Evolutionary conservation across 1,140 invertebrate species (phyloP).

Genomic region (Heliconius nattereri): DNA sequence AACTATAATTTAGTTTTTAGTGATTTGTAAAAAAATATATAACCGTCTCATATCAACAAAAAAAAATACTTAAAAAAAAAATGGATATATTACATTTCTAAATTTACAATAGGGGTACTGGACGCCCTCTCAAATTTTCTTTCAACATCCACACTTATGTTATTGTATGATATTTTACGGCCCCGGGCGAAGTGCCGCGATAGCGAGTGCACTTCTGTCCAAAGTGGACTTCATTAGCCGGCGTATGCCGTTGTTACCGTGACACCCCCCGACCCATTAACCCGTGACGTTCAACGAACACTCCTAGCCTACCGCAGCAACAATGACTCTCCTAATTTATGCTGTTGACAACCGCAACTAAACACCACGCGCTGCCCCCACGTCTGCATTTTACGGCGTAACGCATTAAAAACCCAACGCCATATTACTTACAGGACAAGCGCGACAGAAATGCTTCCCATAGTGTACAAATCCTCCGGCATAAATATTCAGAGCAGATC

Average conservation of each 20-base stretch:
- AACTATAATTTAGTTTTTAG: too few relatives aligned
- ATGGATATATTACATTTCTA: neutral
- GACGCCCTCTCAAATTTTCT: slow-evolving; percentile 12
- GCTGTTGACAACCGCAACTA: slow-evolving; percentile 70
- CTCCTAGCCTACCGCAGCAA: slow-evolving; percentile 71
- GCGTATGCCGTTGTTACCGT: slow-evolving; percentile 72
- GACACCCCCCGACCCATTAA: slow-evolving; percentile 69
- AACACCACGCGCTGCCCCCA: slow-evolving; percentile 50
- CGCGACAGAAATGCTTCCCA: slow-evolving; percentile 74
- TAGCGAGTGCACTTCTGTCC: slow-evolving; percentile 67
- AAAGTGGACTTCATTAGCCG: slow-evolving; percentile 72
- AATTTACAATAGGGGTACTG: neutral
- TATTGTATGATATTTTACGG: slow-evolving; percentile 59
- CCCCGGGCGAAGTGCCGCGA: slow-evolving; percentile 53
- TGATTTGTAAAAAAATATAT: too few relatives aligned
- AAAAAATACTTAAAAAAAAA: neutral
- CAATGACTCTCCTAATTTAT: slow-evolving; percentile 64
- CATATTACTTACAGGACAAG: slow-evolving; percentile 64
- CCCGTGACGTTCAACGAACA: slow-evolving; percentile 53
- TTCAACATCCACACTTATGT: slow-evolving; percentile 50
- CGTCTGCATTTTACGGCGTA: slow-evolving; percentile 69
- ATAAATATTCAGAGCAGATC: slow-evolving; percentile 75
- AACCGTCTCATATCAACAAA: too few relatives aligned
- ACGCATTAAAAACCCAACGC: slow-evolving; percentile 43
- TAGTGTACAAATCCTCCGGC: slow-evolving; percentile 76